These are phyloP conservation scores for Mus caroli DNA, from an alignment of 2,797 vertebrate species.

Conservation along the genomic window DNA sequence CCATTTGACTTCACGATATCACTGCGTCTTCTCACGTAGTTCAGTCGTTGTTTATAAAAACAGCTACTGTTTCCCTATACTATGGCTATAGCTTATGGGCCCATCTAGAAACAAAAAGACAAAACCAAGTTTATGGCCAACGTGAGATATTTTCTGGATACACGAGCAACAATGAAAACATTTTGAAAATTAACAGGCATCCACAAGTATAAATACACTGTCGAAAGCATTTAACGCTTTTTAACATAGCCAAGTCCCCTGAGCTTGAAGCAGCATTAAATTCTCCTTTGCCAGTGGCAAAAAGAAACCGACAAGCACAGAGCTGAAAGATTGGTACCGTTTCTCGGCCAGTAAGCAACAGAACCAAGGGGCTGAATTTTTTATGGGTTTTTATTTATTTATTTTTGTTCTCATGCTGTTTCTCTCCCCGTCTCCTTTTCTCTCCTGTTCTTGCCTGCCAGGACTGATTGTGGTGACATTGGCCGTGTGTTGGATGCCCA, in stretches of 20 bases:
- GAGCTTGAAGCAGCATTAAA: slow-evolving; percentile 79
- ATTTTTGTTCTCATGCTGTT: slow-evolving; percentile 27
- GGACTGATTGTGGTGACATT: slow-evolving; percentile 95
- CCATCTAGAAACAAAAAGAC: slow-evolving; percentile 66
- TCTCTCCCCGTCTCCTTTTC: neutral
- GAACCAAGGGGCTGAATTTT: slow-evolving; percentile 71
- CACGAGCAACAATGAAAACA: slow-evolving; percentile 81
- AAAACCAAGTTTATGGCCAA: slow-evolving; percentile 74
- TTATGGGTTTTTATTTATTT: slow-evolving; percentile 15
- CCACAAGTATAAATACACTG: slow-evolving; percentile 83
- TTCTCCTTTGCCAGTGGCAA: slow-evolving; percentile 76
- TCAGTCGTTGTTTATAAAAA: slow-evolving; percentile 84
- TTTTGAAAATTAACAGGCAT: slow-evolving; percentile 81
- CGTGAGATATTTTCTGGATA: slow-evolving; percentile 80
- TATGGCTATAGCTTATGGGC: slow-evolving; percentile 83
- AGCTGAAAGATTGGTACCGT: slow-evolving; percentile 82
- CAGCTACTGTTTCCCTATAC: slow-evolving; percentile 85
- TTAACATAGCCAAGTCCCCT: slow-evolving; percentile 79
- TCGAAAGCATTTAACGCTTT: slow-evolving; percentile 81
- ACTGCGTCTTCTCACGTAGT: slow-evolving; percentile 73
- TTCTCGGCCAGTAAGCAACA: slow-evolving; percentile 83
- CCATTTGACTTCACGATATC: slow-evolving; percentile 86
- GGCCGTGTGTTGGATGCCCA: slow-evolving; percentile 96
- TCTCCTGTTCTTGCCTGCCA: slow-evolving; percentile 77
- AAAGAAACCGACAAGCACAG: slow-evolving; percentile 85